Base-by-base conservation (phyloP, 2,888 invertebrate genomes). In the Ryuthela nishihirai region DNA sequence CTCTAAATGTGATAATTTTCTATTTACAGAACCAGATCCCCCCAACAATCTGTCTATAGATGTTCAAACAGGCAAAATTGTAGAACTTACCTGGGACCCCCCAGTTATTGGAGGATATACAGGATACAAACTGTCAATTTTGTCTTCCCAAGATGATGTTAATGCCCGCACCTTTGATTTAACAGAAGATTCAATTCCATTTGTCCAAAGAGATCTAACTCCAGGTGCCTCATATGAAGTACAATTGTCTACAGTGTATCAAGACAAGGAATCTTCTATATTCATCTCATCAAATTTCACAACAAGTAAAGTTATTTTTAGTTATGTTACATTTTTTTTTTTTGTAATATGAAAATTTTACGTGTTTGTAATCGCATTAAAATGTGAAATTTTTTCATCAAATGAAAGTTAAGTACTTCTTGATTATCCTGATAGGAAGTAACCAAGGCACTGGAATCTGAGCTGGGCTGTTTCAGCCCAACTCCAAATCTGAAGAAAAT, bases 171-270 rank as follows among this genome's bases (percentile, higher is more conserved):
- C 84, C 64, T 65, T 75, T 29, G 70, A 72, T 32, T 69, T 76
- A 43, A 20, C 82, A 64, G 78, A 80, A 68, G 83, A 83, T 73
- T 81, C 82, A 65, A 46, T 50, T 15, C 82, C 84, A 68, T 84
- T 88, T 73, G 80, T 82, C 66, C 81, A 91, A 67, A 82, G 87
- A 65, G 90, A 93, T 69, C 80, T 93, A 66, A 85, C 85, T 52
- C 88, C 93, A 17, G 93, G 93, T 66, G 92, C 90, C 64, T 88
- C 89, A 35, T 93, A 93, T 75, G 90, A 92, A 78, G 84, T 93
- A 64, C 91, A 92, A 75, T 85, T 92, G 38, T 91, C 85, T 75
- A 88, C 92, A 64, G 84, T 91, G 66, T 88, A 88, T 73, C 89
- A 91, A 74, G 85, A 85, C 72, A 92, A 91, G 78, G 91, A 93